A percentile compares a stretch with the other conserved stretches of the same genome.
Evolutionary conservation across 2,797 vertebrate species (phyloP).

Genomic region (Thamnophis elegans): DNA sequence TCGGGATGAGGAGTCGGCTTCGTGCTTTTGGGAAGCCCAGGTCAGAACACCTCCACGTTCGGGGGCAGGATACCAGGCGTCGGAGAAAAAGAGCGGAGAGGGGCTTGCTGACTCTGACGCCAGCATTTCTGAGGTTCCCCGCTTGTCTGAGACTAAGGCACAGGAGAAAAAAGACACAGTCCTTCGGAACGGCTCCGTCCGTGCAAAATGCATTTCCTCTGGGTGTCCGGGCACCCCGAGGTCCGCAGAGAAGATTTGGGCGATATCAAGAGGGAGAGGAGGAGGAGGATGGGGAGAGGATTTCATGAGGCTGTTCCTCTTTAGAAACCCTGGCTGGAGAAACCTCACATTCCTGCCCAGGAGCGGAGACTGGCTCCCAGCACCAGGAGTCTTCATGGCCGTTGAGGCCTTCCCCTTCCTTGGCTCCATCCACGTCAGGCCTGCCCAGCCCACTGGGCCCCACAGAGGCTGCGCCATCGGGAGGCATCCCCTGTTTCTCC

Average conservation of each 20-base stretch:
- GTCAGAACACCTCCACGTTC: not conserved
- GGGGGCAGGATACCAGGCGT: not conserved
- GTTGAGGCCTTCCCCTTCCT: not conserved
- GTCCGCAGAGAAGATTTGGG: not conserved
- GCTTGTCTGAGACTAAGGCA: not conserved
- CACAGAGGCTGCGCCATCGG: rapidly evolving
- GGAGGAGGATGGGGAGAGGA: not conserved
- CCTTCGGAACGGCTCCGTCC: no score
- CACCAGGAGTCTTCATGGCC: conserved; percentile 18
- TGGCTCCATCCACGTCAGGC: rapidly evolving
- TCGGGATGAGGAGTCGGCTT: no score
- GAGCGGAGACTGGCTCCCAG: conserved; percentile 14
- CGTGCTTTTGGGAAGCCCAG: no score
- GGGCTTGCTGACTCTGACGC: no score
- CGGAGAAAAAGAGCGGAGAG: not conserved
- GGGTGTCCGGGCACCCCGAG: not conserved
- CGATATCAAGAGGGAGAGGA: rapidly evolving
- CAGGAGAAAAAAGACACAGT: not conserved
- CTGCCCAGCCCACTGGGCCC: rapidly evolving
- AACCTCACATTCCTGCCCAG: not conserved
- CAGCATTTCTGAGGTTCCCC: no score
- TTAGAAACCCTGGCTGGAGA: not conserved
- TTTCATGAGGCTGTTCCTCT: not conserved
- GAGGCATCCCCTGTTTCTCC: not conserved
- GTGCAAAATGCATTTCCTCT: not conserved